phyloP scores from a whole-genome alignment of 2,113 vertebrate genomes.

The Sphaerodactylus townsendi region DNA sequence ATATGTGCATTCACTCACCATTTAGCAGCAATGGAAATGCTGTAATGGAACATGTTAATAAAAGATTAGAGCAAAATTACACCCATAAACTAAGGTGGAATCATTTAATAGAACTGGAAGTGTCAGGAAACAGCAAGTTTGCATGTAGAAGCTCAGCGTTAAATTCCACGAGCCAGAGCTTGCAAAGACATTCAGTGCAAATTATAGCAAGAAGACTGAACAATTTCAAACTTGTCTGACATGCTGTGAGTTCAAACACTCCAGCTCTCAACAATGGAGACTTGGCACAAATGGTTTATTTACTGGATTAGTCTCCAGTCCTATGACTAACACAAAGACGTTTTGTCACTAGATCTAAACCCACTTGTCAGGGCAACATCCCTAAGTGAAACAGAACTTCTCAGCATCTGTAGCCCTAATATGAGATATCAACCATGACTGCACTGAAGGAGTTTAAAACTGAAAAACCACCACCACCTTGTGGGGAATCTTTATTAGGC shows the following conservation, averaged over 20 bases:
- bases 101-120: slow-evolving; percentile 18
- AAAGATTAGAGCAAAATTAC: slow-evolving; percentile 26
- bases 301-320: slow-evolving; percentile 43
- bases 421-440: neutral
- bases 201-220: slow-evolving; percentile 56
- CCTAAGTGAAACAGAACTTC: slow-evolving; percentile 45
- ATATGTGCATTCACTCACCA: neutral
- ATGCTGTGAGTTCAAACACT: slow-evolving; percentile 52
- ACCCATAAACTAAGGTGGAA: slow-evolving; percentile 41
- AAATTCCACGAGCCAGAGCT: slow-evolving; percentile 63
- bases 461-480: slow-evolving; percentile 53
- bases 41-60: slow-evolving; percentile 16
- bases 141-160: slow-evolving; percentile 40
- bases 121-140: slow-evolving; percentile 29
- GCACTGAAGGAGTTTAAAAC: neutral
- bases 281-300: slow-evolving; percentile 51
- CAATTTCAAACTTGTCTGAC: slow-evolving; percentile 67
- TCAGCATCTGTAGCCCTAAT: neutral
- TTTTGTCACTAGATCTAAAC: slow-evolving; percentile 54
- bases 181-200: slow-evolving; percentile 41
- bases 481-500: slow-evolving; percentile 27
- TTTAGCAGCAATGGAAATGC: neutral
- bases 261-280: slow-evolving; percentile 46
- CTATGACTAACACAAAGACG: slow-evolving; percentile 58
- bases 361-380: slow-evolving; percentile 55